Conservation (phyloP, 53 echinoderm and acorn worm species). For the Paracentrotus lividus region DNA sequence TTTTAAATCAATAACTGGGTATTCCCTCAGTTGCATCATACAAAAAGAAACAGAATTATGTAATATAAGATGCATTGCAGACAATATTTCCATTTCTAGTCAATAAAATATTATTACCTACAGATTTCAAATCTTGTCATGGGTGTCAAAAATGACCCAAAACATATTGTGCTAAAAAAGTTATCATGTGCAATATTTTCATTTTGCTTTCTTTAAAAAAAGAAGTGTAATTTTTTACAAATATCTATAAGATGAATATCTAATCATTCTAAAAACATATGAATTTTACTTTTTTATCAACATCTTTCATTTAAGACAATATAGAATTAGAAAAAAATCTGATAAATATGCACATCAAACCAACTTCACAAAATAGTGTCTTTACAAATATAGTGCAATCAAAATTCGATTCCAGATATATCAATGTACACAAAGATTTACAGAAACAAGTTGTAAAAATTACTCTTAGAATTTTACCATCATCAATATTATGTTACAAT, state of each 20-base stretch:
- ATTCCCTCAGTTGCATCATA: background rate
- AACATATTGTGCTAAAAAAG: conserved; percentile 17
- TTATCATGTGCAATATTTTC: conserved; percentile 22
- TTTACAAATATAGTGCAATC: conserved; percentile 69
- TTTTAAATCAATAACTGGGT: background rate
- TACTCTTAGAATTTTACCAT: conserved; percentile 46
- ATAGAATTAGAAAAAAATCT: conserved; percentile 65
- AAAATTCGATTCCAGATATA: conserved; percentile 46
- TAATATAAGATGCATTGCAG: conserved; percentile 14
- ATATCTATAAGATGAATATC: conserved; percentile 32
- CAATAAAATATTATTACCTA: background rate
- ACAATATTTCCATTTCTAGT: background rate
- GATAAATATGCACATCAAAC: conserved; percentile 73
- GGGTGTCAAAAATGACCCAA: conserved; percentile 6
- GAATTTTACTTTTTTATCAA: background rate
- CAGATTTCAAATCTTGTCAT: background rate
- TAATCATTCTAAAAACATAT: conserved; percentile 25
- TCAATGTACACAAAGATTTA: conserved; percentile 62
- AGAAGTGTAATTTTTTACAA: conserved; percentile 11
- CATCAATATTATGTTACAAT: conserved; percentile 57
- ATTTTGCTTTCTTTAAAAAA: conserved; percentile 22
- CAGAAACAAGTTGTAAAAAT: conserved; percentile 57
- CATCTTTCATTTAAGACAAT: conserved; percentile 1
- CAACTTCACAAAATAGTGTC: conserved; percentile 71
- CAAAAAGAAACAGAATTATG: background rate